Percentiles rank a stretch among this genome's conserved stretches.
Evolutionary conservation across 2,888 invertebrate species (phyloP).

Genomic region (Cinara cedri): DNA sequence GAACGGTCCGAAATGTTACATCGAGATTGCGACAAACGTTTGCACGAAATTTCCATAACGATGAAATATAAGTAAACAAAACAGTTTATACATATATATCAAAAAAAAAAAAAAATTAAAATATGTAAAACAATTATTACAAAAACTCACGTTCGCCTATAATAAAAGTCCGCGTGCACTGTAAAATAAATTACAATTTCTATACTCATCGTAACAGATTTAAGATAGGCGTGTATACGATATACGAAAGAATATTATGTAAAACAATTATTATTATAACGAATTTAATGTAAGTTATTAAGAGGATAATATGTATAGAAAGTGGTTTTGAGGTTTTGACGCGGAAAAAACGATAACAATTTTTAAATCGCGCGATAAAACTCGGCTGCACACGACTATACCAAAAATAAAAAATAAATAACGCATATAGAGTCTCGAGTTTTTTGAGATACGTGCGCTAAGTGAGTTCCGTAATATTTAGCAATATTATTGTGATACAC

Average conservation of each 20-base stretch:
- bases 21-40: constrained; percentile 9
- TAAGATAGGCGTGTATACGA: not conserved
- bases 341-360: not conserved
- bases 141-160: constrained; percentile 7
- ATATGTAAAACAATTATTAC: not conserved
- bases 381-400: no score
- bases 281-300: not conserved
- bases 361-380: no score
- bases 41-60: constrained; percentile 7
- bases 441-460: no score
- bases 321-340: not conserved
- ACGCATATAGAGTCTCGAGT: no score
- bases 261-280: not conserved
- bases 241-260: not conserved
- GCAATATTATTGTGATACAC: no score
- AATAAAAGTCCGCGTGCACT: not conserved
- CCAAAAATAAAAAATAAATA: no score
- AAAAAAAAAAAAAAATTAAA: constrained; percentile 1
- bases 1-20: constrained; percentile 1
- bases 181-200: not conserved
- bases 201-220: not conserved
- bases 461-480: no score
- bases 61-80: no score
- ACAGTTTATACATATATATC: not conserved
- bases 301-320: not conserved